Evolutionary conservation across 2,888 invertebrate genomes (phyloP).

Genomic region (Crossocerus cetratus): DNA sequence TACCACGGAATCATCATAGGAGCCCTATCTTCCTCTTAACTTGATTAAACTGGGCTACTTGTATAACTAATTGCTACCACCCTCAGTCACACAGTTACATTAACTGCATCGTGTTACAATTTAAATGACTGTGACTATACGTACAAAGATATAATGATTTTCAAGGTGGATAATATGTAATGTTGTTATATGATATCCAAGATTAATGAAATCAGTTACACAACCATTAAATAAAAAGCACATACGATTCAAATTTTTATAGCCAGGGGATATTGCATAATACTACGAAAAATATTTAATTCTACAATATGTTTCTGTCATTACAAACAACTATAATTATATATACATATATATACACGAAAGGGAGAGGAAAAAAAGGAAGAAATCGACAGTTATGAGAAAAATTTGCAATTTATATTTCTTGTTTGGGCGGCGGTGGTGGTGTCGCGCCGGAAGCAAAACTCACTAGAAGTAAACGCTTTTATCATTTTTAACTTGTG

Average conservation of each 20-base stretch:
- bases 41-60: conserved; percentile 60
- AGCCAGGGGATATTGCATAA: conserved; percentile 47
- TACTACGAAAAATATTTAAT: conserved; percentile 43
- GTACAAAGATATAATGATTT: conserved; percentile 59
- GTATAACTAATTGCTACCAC: conserved; percentile 61
- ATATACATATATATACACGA: conserved; percentile 18
- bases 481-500: conserved; percentile 33
- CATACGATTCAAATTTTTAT: conserved; percentile 56
- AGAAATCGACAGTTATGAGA: conserved; percentile 48
- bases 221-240: conserved; percentile 46
- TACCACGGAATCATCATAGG: conserved; percentile 73
- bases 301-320: conserved; percentile 29
- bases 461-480: conserved; percentile 25
- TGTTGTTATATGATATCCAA: conserved; percentile 50
- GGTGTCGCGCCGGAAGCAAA: conserved; percentile 7
- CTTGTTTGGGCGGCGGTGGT: conserved; percentile 18
- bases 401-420: conserved; percentile 46
- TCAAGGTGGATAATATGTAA: conserved; percentile 51
- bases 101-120: conserved; percentile 64
- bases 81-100: conserved; percentile 61
- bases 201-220: conserved; percentile 55
- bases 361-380: background rate
- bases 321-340: conserved; percentile 4
- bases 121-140: conserved; percentile 62
- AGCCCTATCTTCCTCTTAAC: conserved; percentile 54